These are phyloP conservation scores for Pygoscelis antarcticus DNA, from an alignment of 2,113 vertebrate species.

Conservation along the genomic window DNA sequence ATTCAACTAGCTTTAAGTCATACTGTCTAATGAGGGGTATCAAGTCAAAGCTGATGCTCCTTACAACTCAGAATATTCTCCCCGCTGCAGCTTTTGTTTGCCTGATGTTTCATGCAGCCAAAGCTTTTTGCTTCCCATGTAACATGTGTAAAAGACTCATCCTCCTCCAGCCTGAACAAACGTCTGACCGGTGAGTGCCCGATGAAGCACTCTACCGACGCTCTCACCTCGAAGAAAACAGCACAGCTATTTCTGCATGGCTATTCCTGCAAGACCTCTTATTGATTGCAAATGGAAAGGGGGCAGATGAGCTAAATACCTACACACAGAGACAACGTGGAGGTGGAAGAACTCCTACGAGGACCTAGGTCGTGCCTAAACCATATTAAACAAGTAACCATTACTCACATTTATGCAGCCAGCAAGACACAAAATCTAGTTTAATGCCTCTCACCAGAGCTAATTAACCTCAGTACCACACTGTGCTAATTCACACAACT, in stretches of 20 bases:
- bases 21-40: background rate
- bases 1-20: background rate
- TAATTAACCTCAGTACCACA: background rate
- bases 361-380: background rate
- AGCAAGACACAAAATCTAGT: background rate
- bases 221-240: background rate
- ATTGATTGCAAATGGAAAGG: fast-evolving
- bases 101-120: background rate
- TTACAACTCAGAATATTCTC: background rate
- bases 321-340: background rate
- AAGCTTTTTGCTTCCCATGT: background rate
- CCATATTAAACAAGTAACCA: background rate
- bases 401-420: background rate
- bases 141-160: background rate
- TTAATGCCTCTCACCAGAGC: background rate
- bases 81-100: background rate
- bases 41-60: background rate
- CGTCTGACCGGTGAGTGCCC: fast-evolving
- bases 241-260: too few relatives aligned
- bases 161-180: background rate
- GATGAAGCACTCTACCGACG: fast-evolving
- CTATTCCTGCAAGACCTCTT: background rate
- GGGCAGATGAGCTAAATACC: background rate
- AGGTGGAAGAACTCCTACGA: background rate
- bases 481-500: background rate